phyloP scores from a whole-genome alignment of 92 coral and sea anemone genomes.

The Porites evermanni region DNA sequence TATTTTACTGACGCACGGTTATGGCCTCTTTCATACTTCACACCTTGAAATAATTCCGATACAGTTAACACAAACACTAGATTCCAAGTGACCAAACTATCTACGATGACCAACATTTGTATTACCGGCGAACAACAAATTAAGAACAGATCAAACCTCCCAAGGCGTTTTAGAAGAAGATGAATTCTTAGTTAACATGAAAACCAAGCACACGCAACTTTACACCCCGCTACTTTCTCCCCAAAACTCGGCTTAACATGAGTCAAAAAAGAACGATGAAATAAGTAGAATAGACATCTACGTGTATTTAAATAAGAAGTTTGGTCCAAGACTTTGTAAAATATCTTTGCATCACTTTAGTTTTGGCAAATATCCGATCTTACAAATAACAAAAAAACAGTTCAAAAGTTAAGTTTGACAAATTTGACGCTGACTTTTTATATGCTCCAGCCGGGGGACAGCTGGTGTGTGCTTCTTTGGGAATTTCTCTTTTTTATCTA shows the following conservation, averaged over 20 bases:
- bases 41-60: background rate
- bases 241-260: too few relatives aligned
- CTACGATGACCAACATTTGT: background rate
- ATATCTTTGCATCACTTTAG: background rate
- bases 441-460: too few relatives aligned
- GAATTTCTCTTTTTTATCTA: background rate
- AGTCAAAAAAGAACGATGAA: background rate
- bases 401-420: too few relatives aligned
- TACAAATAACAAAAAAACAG: too few relatives aligned
- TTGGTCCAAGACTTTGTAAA: background rate
- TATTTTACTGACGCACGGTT: too few relatives aligned
- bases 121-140: background rate
- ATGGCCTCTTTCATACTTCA: background rate
- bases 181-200: background rate
- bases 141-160: background rate
- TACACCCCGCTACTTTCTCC: background rate
- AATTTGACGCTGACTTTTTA: too few relatives aligned
- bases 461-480: too few relatives aligned
- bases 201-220: too few relatives aligned
- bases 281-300: background rate
- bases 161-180: background rate
- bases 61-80: conserved; percentile 27
- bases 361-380: too few relatives aligned
- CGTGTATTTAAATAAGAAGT: background rate
- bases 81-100: background rate